Base-by-base conservation (phyloP, 1,140 invertebrate species). In the Ceratosolen fusciceps region DNA sequence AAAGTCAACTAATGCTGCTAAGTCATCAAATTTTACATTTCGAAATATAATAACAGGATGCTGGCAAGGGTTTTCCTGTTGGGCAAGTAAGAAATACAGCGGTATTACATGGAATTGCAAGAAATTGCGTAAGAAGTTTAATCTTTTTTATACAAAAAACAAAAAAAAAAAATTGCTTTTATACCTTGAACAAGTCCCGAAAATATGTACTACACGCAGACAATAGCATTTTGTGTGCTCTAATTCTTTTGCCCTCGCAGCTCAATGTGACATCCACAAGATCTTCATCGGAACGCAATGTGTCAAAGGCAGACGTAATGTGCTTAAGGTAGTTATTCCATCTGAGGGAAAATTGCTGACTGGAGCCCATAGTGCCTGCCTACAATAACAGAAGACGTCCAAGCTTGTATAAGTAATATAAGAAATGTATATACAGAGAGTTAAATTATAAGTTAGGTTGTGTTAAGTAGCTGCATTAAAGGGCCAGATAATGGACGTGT, bases 21-120 rank as follows among this genome's bases (percentile, higher is more conserved):
- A 91, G 88, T 96, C 95, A 82, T 95, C 93, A 84, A 93, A 96
- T 85, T 94, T 94, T 56, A 96, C 94, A 88, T 96, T 96, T 85
- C 94, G 93, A 85, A 97, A 95, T 89, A 96, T 95, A 79, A 97
- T 95, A 56, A 97, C 94, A 75, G 95, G 96, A 91, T 96, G 95
- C 81, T 95, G 94, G 85, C 95, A 96, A 39, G 95, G 95, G 89
- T 95, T 96, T 88, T 96, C 95, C 91, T 93, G 80, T 26, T 54
- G 79, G 16, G 1, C n/a, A n/a, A n/a, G n/a, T n/a, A 37, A 37
- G n/a, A 37, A 65, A 7, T 9, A 65, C 3, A n/a, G 2, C 10
- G 16, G 37, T 31, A 65, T 65, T 65, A 37, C 21, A 37, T 60
- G 1, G 24, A 60, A 31, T 2, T 2, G 9, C 26, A 7, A 2